Conservation (phyloP, 2,797 vertebrate genomes). For the Pteropus rufus region DNA sequence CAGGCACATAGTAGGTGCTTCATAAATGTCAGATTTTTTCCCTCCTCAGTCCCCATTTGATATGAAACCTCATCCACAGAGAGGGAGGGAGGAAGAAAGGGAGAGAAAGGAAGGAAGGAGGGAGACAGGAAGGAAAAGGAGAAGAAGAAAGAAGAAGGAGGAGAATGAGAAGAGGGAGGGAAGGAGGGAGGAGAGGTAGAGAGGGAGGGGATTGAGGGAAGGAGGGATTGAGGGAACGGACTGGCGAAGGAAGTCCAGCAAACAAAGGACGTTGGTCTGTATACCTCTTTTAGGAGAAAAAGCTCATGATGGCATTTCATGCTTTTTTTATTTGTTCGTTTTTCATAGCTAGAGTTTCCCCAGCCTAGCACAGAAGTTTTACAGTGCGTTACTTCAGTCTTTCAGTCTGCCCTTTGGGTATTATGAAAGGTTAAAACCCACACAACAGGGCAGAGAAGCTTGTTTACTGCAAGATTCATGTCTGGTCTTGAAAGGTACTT, state of each 20-base stretch:
- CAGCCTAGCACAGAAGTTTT: neutral
- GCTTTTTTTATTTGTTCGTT: neutral
- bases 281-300: neutral
- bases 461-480: slow-evolving; percentile 49
- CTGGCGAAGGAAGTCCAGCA: neutral
- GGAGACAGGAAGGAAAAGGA: neutral
- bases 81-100: no score
- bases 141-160: no score
- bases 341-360: neutral
- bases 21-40: neutral
- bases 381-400: neutral
- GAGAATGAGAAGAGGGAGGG: rapidly evolving
- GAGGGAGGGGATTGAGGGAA: neutral
- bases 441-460: slow-evolving; percentile 8
- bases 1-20: neutral
- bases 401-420: neutral
- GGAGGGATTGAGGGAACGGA: neutral
- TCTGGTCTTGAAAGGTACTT: slow-evolving; percentile 51
- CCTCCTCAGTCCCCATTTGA: neutral
- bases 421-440: slow-evolving; percentile 47
- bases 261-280: neutral
- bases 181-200: no score
- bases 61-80: neutral
- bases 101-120: neutral
- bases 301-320: neutral